A percentile compares a stretch with the other conserved stretches of the same genome.
These are phyloP conservation scores for Bufotes viridis DNA, from an alignment of 2,797 vertebrate genomes.

Conservation along the genomic window DNA sequence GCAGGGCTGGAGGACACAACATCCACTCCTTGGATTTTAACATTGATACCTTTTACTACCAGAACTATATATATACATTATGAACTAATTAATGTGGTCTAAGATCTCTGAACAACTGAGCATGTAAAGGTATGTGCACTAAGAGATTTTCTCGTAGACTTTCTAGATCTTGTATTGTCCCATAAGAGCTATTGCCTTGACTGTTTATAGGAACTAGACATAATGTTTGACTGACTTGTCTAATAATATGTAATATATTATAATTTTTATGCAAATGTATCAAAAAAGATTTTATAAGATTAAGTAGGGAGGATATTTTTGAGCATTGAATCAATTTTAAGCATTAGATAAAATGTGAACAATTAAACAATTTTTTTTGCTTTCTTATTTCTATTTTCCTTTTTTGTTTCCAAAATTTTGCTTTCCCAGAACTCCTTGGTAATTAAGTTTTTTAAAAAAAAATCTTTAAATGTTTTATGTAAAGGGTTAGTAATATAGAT, in stretches of 20 bases:
- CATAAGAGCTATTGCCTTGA: neutral
- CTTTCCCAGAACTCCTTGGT: neutral
- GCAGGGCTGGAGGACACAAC: constrained; percentile 38
- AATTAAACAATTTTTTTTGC: neutral
- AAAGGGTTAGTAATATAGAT: no score
- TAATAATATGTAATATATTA: neutral
- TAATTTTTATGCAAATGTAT: neutral
- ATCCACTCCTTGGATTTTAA: constrained; percentile 62
- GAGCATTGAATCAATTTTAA: neutral
- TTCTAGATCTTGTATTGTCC: neutral
- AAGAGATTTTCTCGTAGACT: neutral
- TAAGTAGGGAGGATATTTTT: neutral
- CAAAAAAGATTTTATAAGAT: neutral
- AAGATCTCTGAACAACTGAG: constrained; percentile 58
- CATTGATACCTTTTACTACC: constrained; percentile 31
- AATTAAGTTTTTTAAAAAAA: no score
- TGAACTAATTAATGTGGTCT: constrained; percentile 3
- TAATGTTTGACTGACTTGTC: neutral
- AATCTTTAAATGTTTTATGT: no score
- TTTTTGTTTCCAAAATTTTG: neutral
- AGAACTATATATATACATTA: constrained; percentile 48
- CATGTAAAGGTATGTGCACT: constrained; percentile 40
- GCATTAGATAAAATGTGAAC: neutral
- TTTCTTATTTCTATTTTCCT: neutral
- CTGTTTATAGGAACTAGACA: neutral